Conservation (phyloP, 2,888 invertebrate species). For the Tyria jacobaeae region DNA sequence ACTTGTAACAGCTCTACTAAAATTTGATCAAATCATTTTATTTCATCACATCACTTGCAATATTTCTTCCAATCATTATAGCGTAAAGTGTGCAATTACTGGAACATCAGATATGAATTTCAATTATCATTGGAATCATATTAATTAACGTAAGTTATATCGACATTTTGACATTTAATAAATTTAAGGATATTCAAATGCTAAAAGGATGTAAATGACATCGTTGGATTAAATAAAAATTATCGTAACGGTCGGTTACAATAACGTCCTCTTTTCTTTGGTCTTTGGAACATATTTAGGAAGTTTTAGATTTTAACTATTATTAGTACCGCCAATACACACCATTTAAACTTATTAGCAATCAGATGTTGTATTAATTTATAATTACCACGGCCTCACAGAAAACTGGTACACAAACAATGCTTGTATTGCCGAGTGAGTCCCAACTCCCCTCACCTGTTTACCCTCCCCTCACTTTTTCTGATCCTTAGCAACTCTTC, state of each 20-base stretch:
- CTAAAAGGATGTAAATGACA: background rate
- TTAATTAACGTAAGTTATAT: constrained; percentile 9
- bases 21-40: too few species aligned
- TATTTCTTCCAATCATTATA: background rate
- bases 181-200: background rate
- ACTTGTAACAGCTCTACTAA: too few species aligned
- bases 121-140: constrained; percentile 2
- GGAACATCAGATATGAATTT: background rate
- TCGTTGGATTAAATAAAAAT: background rate
- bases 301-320: background rate
- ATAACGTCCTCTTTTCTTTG: background rate
- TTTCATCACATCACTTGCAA: too few species aligned
- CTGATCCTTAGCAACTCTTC: too few species aligned
- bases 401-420: too few species aligned
- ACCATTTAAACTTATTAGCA: background rate
- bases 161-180: constrained; percentile 12
- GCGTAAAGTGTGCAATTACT: constrained; percentile 3
- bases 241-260: background rate
- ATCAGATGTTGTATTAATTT: background rate
- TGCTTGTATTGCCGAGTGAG: too few species aligned
- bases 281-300: background rate
- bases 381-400: too few species aligned
- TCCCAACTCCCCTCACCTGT: too few species aligned
- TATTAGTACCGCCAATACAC: background rate
- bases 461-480: too few species aligned